phyloP scores from a whole-genome alignment of 1,140 invertebrate genomes.

The Leptinotarsa lineolata region DNA sequence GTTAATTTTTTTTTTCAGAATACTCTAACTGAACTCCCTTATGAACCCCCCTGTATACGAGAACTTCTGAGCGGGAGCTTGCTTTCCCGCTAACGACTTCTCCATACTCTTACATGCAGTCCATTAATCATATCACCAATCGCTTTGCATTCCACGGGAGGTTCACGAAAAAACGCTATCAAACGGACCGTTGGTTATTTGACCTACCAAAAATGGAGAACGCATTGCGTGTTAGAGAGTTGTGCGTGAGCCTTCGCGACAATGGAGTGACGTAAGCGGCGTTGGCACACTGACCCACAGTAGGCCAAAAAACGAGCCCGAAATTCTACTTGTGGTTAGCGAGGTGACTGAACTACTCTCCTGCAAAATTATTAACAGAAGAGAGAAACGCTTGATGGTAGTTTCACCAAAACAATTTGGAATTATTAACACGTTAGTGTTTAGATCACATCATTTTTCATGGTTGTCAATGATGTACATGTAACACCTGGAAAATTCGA shows the following conservation, averaged over 20 bases:
- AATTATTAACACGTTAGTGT: slow-evolving; percentile 28
- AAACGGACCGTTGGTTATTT: not conserved
- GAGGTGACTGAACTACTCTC: slow-evolving; percentile 23
- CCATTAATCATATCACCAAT: not conserved
- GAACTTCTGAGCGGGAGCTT: too few relatives aligned
- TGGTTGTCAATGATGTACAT: not conserved
- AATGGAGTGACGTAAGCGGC: slow-evolving; percentile 33
- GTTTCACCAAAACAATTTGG: slow-evolving; percentile 39
- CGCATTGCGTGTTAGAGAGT: slow-evolving; percentile 10
- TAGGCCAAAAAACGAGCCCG: slow-evolving; percentile 34
- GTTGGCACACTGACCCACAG: slow-evolving; percentile 41
- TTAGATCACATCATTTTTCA: not conserved
- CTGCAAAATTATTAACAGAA: not conserved
- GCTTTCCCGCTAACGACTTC: too few relatives aligned
- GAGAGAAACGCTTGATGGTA: slow-evolving; percentile 13
- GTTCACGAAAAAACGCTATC: not conserved
- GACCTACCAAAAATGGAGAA: not conserved
- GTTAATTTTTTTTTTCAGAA: too few relatives aligned
- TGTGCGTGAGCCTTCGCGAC: slow-evolving; percentile 15
- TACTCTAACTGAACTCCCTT: too few relatives aligned
- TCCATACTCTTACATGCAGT: too few relatives aligned
- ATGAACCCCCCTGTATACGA: too few relatives aligned
- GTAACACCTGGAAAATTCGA: not conserved
- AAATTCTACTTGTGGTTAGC: slow-evolving; percentile 25
- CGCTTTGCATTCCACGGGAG: not conserved